These are phyloP conservation scores for Tyrannus savana DNA, from an alignment of 2,113 vertebrate species.

Conservation along the genomic window DNA sequence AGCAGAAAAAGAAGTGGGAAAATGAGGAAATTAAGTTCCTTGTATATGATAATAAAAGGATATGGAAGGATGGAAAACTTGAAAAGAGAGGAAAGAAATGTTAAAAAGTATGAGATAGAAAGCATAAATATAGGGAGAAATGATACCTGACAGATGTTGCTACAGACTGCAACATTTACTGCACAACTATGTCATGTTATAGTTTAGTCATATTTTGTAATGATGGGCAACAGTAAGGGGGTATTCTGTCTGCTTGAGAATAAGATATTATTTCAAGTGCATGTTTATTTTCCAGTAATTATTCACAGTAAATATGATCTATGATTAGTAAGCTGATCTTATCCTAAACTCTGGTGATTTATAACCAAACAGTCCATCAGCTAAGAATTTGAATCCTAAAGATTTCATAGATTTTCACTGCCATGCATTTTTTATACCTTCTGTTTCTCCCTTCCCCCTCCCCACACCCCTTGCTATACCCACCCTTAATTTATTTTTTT, in stretches of 20 bases:
- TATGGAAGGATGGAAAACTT: not conserved
- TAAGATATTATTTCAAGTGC: not conserved
- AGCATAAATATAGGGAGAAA: not conserved
- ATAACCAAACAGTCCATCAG: not conserved
- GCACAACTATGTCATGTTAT: not conserved
- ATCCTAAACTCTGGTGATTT: not conserved
- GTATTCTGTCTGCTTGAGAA: not conserved
- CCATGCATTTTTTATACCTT: not conserved
- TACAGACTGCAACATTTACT: not conserved
- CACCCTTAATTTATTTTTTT: not conserved
- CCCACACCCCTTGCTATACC: too few relatives aligned
- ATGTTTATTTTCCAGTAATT: not conserved
- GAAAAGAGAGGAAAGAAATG: not conserved
- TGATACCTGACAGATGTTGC: not conserved
- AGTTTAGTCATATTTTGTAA: not conserved
- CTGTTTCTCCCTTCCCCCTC: not conserved
- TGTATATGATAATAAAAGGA: not conserved
- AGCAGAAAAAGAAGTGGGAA: not conserved
- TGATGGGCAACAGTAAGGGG: not conserved
- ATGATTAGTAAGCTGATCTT: not conserved
- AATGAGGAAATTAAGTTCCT: not conserved
- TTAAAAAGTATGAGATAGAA: not conserved
- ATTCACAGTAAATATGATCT: not conserved
- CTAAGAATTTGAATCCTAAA: not conserved
- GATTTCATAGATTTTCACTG: not conserved